Evolutionary conservation across 2,888 invertebrate species (phyloP), one percentile per base, ranked within the genome.

Genomic region (Drosophila rubida): DNA sequence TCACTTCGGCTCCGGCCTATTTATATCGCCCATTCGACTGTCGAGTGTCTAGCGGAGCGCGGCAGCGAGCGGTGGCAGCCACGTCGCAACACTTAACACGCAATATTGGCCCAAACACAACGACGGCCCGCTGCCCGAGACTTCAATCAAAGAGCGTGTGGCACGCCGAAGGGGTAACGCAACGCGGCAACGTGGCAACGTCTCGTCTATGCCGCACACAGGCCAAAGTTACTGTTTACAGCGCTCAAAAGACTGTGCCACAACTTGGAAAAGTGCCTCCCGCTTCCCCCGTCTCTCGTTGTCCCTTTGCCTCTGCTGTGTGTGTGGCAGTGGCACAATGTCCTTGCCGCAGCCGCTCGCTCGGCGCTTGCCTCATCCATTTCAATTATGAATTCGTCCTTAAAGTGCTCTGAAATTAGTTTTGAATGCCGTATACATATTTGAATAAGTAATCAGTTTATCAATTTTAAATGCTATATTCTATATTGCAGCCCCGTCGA

Each of bases 61-160:
- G 8, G 45, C 8, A 19, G 22, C 32, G 35, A 1, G 16, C 16
- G 5, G 37, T 44, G 23, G 8, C 5, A 8, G 14, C 13, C 35
- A 37, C 35, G 35, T 35, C 61, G 16, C 13, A 67, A 27, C 58
- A 72, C 72, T 69, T 57, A 64, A 58, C 73, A 73, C 68, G 69
- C 72, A 73, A 73, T 59, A 42, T 53, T 53, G 41, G 35, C 22
- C 23, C 42, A 50, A 49, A 37, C 32, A 37, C 13, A 2, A 5
- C 25, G 25, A 1, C 25, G 9, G 11, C 32, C 5, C 32, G 32
- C 11, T 32, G 13, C 22, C 50, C 11, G 19, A 53, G 41, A 65
- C 65, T 54, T 65, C 64, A 69, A 69, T 69, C 65, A 65, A 58
- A 45, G 44, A 44, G 23, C 9, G 25, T 30, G 50, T 19, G 27